Evolutionary conservation across 2,888 invertebrate genomes (phyloP).

Genomic region (Panorpa germanica): DNA sequence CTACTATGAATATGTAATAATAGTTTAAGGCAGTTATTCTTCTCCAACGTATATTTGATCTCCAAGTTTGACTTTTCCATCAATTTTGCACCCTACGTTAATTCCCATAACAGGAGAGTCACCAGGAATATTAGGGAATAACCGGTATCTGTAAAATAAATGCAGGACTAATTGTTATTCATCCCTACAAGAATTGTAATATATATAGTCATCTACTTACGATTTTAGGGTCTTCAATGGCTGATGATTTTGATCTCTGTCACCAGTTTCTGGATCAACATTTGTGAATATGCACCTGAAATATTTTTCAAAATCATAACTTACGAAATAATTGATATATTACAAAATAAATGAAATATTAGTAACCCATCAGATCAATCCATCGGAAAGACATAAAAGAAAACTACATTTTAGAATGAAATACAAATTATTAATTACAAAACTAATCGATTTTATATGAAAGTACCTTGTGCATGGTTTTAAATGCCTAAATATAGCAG

Average conservation of each 20-base stretch:
- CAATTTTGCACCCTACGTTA: slow-evolving; percentile 27
- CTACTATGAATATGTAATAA: background rate
- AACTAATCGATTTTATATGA: background rate
- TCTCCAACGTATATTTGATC: slow-evolving; percentile 30
- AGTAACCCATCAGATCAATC: background rate
- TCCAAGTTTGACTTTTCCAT: slow-evolving; percentile 24
- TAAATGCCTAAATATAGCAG: slow-evolving; percentile 38
- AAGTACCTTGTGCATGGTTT: slow-evolving; percentile 41
- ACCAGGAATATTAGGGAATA: slow-evolving; percentile 20
- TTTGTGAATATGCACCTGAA: slow-evolving; percentile 50
- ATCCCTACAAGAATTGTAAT: background rate
- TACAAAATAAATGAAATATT: slow-evolving; percentile 4
- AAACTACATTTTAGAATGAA: slow-evolving; percentile 7
- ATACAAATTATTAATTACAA: background rate
- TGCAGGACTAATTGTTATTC: background rate
- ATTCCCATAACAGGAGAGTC: slow-evolving; percentile 30
- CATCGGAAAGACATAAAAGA: slow-evolving; percentile 2
- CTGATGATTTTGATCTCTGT: slow-evolving; percentile 34
- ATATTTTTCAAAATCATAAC: slow-evolving; percentile 13
- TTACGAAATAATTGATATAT: slow-evolving; percentile 2
- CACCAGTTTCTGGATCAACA: slow-evolving; percentile 44
- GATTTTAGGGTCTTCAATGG: slow-evolving; percentile 44
- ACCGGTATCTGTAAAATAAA: slow-evolving; percentile 25
- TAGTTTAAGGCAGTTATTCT: background rate
- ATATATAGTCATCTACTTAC: slow-evolving; percentile 22